Evolutionary conservation across 1,140 invertebrate species (phyloP), one percentile per base, ranked within the genome.

Genomic region (Micrasema minimum): DNA sequence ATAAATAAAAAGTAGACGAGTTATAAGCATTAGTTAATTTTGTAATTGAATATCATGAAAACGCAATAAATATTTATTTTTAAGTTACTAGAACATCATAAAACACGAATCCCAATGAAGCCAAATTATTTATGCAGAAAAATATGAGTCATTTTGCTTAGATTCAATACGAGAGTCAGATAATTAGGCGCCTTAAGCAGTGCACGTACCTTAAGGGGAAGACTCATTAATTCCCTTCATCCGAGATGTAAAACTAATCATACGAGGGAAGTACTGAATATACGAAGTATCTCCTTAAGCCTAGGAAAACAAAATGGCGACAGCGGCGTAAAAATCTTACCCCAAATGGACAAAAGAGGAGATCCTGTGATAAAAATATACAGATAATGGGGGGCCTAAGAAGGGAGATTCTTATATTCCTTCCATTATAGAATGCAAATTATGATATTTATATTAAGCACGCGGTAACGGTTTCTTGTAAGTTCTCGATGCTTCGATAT

Each of bases 391-490:
- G 66, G 66, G n/a, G 14, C 14, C 18, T 31, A 65, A 46, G 37
- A 51, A 43, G 35, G 31, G 67, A 26, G 22, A 51, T 45, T 37
- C 53, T n/a, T n/a, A n/a, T n/a, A n/a, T n/a, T n/a, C n/a, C n/a
- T n/a, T 61, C 69, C 69, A 71, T 71, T 71, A 71, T 66, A 71
- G 59, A 71, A 71, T 71, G 69, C 69, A 71, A 71, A 71, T 71
- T 65, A 65, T 26, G 51, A 65, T 65, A 71, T 71, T 71, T 71
- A 71, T 71, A 71, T 71, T 71, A 65, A 66, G 61, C 22, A 71
- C 50, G 53, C 59, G 59, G 59, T 64, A 31, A 62, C 59, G 59
- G 43, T 62, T 45, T 16, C n/a, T 16, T 26, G 12, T 46, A 48
- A 23, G 59, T 16, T 41, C 22, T 16, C 11, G 6, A 46, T 23